Evolutionary conservation across 1,140 invertebrate genomes (phyloP), one percentile per base, ranked within the genome.

Genomic region (Lithobius niger): DNA sequence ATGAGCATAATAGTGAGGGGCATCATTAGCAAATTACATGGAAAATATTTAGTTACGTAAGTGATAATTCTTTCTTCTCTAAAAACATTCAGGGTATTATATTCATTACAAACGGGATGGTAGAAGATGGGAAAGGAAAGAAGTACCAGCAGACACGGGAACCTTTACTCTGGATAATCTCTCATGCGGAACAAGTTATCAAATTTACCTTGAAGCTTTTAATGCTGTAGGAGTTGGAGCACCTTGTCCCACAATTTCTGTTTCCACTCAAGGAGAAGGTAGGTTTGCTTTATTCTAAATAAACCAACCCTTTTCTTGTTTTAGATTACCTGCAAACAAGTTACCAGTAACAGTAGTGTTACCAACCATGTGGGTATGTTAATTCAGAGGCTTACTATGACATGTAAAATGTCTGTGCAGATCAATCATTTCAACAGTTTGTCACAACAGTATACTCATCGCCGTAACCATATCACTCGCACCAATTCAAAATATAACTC

Each of bases 191-290:
- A 89, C 86, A 0, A 77, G 81, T 21, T 92, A 92, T 67, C 83
- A 89, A 63, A 75, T 91, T 42, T 91, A 88, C 67, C 82, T 92
- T 49, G 90, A 86, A 0, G 88, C 87, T 3, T 87, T 83, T 66
- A 92, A 91, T 71, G 80, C 83, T 65, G 88, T 91, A 57, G 88
- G 86, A 13, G 88, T 87, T 51, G 88, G 88, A 0, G 71, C 87
- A 27, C 85, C 88, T 0, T 89, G 88, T 66, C 85, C 88, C 61
- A 88, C 88, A 57, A 81, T 88, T 13, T 82, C 84, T 61, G 82
- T 84, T 0, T 82, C 80, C 49, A 91, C 88, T 1, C 86, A 88
- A 66, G 88, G 86, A 27, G 79, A 82, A 10, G 43, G 43, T 45
- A 45, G 31, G 6, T 36, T 10, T 6, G 31, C 6, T n/a, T 36